Base-by-base conservation (phyloP, 2,797 vertebrate species). In the Neosilurus mollespiculum region DNA sequence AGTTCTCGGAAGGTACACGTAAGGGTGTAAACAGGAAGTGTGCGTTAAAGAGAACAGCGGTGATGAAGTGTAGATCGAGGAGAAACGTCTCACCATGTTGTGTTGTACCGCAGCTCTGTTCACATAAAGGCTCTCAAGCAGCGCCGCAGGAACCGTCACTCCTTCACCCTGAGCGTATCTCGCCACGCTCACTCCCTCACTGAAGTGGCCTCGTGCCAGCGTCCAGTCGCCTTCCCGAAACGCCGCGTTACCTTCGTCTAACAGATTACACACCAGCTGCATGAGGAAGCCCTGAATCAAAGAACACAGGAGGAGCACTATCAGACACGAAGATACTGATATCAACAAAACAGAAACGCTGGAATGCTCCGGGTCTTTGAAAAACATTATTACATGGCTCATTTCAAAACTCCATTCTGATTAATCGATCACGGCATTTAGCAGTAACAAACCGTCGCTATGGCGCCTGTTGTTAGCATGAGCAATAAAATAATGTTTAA, bases 31-130 rank as follows among this genome's bases (percentile, higher is more conserved):
- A 18, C 58, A 37, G 14, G 15, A 30, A 24, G 53, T 9, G 26
- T 30, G 51, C 1, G 24, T 9, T 30, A 30, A 30, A 30, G 34
- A 22, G 53, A 76, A 34, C 4, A 14, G 11, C 12, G 56, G 54
- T 43, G 30, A 24, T 7, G 30, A 30, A 30, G 30, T 30, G 18
- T 0, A 11, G 66, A 22, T 22, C 12, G 18, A 67, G 30, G 9
- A 10, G 9, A 71, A 12, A 0, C 37, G n/a, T 6, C 96, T 96
- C 90, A 99, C 98, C 96, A 96, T 94, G 81, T 94, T 94, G 87
- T 96, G 95, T 91, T 96, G 95, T 88, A 94, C 96, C 76, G 96
- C 93, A 0, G 97, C 97, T 65, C 96, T 92, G 91, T 97, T 98
- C 85, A 99, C 94, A 0, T 96, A 95, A 49, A 99, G 93, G 80